Base-by-base conservation (phyloP, 2,113 vertebrate genomes). In the Meles meles region DNA sequence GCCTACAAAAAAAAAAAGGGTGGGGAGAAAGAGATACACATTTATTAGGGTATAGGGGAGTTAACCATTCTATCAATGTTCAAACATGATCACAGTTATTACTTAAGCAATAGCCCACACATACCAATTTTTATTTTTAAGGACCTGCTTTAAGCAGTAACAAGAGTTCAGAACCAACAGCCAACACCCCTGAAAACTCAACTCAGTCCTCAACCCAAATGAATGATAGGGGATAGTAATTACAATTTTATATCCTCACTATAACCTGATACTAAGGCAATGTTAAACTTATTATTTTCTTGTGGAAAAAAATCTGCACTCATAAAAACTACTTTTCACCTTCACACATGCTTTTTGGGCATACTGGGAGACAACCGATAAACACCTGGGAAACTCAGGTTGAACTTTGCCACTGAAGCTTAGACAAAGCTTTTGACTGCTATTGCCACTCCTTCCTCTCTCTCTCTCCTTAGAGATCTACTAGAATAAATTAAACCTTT, bases 401-500 rank as follows among this genome's bases (percentile, higher is more conserved):
- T 97, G 91, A 97, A 93, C 89, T 96, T 59, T 92, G 84, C 81
- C 87, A 93, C 29, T 96, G 89, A 97, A 97, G 52, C 52, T 88
- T 83, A 97, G 85, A 93, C 86, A 67, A 97, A 96, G 83, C 92
- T 98, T 97, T 90, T 92, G 94, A 96, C 90, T 97, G 79, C 55
- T 96, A 97, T 29, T 97, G 85, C 47, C 86, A 98, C 74, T 96
- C 77, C n/a, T 97, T 96, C 80, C 90, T 93, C 61, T 95, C 88
- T 93, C 88, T 93, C 96, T 95, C 88, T 93, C 96, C 80, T 96
- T 81, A 94, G 82, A 97, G 59, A 95, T 90, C 88, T 95, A 89
- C 93, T 79, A 89, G 77, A 97, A 97, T 97, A 97, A 90, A 96
- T 92, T 97, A 97, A 95, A 97, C 39, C 80, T 96, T 97, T 94